phyloP scores from a whole-genome alignment of 2,797 vertebrate species.

The Sebastes diaconus region DNA sequence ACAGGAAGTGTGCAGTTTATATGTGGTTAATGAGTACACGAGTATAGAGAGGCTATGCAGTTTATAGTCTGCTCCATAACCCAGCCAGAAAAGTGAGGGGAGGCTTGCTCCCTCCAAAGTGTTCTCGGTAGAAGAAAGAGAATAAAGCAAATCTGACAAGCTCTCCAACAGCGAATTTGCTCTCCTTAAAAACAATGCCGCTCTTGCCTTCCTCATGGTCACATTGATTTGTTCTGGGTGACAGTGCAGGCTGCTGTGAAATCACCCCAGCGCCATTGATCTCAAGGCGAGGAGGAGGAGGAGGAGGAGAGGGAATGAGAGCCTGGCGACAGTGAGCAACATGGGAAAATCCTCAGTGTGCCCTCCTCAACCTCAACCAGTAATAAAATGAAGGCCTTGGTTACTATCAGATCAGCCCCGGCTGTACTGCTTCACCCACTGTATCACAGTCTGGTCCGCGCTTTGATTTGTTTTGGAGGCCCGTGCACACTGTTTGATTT shows the following conservation, averaged over 20 bases:
- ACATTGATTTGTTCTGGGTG: constrained; percentile 85
- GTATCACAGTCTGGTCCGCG: constrained; percentile 44
- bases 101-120: constrained; percentile 67
- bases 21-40: constrained; percentile 65
- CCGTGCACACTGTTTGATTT: constrained; percentile 73
- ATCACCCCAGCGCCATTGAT: constrained; percentile 81
- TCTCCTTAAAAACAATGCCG: constrained; percentile 82
- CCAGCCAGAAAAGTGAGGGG: constrained; percentile 54
- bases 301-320: constrained; percentile 65
- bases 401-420: constrained; percentile 71
- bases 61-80: constrained; percentile 62
- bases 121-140: constrained; percentile 64
- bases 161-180: constrained; percentile 81
- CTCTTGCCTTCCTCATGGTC: constrained; percentile 81
- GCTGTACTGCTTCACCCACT: constrained; percentile 64
- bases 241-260: constrained; percentile 80
- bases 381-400: constrained; percentile 72
- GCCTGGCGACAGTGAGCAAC: constrained; percentile 77
- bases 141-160: constrained; percentile 82
- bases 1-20: constrained; percentile 35
- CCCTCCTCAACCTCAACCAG: constrained; percentile 71
- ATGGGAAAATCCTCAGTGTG: constrained; percentile 73
- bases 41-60: constrained; percentile 26
- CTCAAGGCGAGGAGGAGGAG: constrained; percentile 74
- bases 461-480: constrained; percentile 77